Evolutionary conservation across 2,888 invertebrate genomes (phyloP), one percentile per base, ranked within the genome.

Genomic region (Ypsolopha scabrella): DNA sequence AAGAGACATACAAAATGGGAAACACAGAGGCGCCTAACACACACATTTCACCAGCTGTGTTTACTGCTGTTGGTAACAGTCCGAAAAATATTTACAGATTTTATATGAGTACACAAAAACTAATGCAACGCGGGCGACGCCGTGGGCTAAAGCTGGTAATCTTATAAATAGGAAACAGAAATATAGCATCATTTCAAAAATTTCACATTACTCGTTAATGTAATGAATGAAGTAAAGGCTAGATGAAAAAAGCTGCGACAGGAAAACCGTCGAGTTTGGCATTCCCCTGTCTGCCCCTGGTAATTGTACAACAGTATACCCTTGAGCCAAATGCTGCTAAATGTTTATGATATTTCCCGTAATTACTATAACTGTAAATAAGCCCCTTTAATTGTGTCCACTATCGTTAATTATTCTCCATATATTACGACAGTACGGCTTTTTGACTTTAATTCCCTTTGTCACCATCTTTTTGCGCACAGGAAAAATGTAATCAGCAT

Each of bases 341-440:
- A 74, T 68, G 69, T 73, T 77, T 75, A 75, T 76, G 74, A 80
- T 76, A 76, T 80, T 75, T 80, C 76, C 79, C 74, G 75, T 72
- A 74, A 78, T 83, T 81, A 82, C 64, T 59, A 62, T 75, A 75
- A 80, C 77, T 65, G 77, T 78, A 68, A 62, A 66, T 54, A 54
- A 62, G 60, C 64, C 60, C 65, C 67, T 66, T 73, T 72, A 73
- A 77, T 72, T 60, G 55, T 59, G 52, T 52, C 52, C 53, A 57
- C 60, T 70, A 71, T 69, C 57, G 56, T 62, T 73, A 72, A 73
- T 74, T 71, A 66, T 54, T 43, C 13, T 13, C 8, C n/a, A 13
- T 58, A 55, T 52, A 58, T 59, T 59, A 58, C 56, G 56, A 55
- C 57, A 58, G 48, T 54, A 49, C 41, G 24, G 10, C 41, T 46